These are phyloP conservation scores for Drosophila insularis DNA, from an alignment of 1,140 invertebrate genomes.

Conservation along the genomic window DNA sequence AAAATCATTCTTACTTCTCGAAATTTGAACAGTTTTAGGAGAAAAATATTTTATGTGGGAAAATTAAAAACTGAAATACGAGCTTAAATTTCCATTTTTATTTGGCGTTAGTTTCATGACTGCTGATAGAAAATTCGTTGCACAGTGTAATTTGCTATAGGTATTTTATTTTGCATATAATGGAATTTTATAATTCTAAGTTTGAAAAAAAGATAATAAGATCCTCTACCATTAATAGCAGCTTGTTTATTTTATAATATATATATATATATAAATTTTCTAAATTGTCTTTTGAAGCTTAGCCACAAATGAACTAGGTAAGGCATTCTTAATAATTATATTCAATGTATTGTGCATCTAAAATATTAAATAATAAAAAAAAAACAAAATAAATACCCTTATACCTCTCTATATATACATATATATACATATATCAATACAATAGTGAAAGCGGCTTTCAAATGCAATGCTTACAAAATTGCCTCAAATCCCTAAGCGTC, in stretches of 20 bases:
- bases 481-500: constrained; percentile 44
- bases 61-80: no score
- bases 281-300: neutral
- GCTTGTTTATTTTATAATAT: neutral
- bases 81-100: no score
- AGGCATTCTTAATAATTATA: neutral
- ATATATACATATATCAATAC: neutral
- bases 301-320: constrained; percentile 3
- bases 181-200: neutral
- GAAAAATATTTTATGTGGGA: no score
- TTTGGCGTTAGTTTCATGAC: neutral
- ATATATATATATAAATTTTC: no score
- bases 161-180: neutral
- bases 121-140: neutral
- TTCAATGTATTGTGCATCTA: constrained; percentile 1
- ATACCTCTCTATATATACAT: constrained; percentile 33
- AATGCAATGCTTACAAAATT: constrained; percentile 65
- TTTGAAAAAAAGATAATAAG: neutral
- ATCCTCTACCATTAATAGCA: neutral
- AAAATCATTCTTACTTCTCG: no score
- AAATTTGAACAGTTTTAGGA: no score
- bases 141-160: neutral
- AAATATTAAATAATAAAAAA: neutral
- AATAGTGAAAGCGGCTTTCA: constrained; percentile 51
- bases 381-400: constrained; percentile 11